phyloP scores from a whole-genome alignment of 2,113 vertebrate genomes.

The Oplegnathus fasciatus region DNA sequence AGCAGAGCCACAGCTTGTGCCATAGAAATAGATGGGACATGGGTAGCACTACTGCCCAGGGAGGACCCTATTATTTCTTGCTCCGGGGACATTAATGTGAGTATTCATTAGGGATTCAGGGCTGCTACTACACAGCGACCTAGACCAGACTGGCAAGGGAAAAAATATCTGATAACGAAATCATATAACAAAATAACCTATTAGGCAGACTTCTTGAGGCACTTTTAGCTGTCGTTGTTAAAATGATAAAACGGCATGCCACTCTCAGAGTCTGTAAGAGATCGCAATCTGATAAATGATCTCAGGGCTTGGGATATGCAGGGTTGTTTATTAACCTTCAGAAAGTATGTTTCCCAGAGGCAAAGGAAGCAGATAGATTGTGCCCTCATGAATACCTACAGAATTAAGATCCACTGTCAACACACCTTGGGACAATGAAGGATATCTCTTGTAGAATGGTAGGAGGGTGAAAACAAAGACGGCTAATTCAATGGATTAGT shows the following conservation, averaged over 20 bases:
- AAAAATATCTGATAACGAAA: constrained; percentile 82
- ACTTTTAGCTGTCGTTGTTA: constrained; percentile 83
- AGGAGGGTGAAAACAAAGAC: constrained; percentile 49
- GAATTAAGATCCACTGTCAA: constrained; percentile 80
- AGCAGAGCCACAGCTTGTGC: constrained; percentile 62
- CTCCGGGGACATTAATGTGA: constrained; percentile 72
- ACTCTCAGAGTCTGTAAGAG: constrained; percentile 82
- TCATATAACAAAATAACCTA: constrained; percentile 85
- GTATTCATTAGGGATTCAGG: constrained; percentile 81
- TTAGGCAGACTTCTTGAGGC: constrained; percentile 83
- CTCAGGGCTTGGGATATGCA: constrained; percentile 75
- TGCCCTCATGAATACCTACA: constrained; percentile 81
- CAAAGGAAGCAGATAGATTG: constrained; percentile 77
- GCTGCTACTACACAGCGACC: constrained; percentile 70
- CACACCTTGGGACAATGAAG: constrained; percentile 75
- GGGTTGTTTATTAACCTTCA: constrained; percentile 86
- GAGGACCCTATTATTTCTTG: constrained; percentile 78
- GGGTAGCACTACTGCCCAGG: constrained; percentile 59
- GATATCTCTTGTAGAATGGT: constrained; percentile 58
- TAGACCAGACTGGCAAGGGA: constrained; percentile 62
- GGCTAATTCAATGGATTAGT: constrained; percentile 48
- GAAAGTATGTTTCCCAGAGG: constrained; percentile 83
- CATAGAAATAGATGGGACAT: constrained; percentile 61
- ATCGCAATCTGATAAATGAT: constrained; percentile 85
- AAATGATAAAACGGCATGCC: constrained; percentile 85